Conservation (phyloP, 2,888 invertebrate species). For the Arge pagana region DNA sequence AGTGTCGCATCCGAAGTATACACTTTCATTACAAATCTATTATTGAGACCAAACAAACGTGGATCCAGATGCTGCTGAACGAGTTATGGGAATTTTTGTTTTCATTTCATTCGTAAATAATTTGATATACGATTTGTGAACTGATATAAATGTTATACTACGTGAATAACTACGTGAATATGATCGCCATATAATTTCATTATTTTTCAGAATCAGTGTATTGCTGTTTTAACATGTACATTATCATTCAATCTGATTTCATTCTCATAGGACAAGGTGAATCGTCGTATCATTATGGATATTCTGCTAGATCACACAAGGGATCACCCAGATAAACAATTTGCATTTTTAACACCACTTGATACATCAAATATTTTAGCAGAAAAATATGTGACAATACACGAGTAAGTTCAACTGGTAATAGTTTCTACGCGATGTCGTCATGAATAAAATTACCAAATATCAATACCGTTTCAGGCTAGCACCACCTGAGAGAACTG, state of each 20-base stretch:
- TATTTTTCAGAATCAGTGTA: not conserved
- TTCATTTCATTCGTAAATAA: too few species aligned
- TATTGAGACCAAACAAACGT: too few species aligned
- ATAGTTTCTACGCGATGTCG: not conserved
- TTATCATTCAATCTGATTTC: too few species aligned
- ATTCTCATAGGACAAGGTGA: slow-evolving; percentile 78
- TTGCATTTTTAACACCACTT: slow-evolving; percentile 88
- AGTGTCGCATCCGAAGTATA: too few species aligned
- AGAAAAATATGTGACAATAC: slow-evolving; percentile 63
- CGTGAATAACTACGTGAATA: not conserved
- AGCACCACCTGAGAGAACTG: slow-evolving; percentile 14
- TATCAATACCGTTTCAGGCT: not conserved
- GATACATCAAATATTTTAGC: slow-evolving; percentile 67
- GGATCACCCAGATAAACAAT: slow-evolving; percentile 72
- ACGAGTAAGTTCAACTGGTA: slow-evolving; percentile 58
- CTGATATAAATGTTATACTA: not conserved
- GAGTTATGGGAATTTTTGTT: too few species aligned
- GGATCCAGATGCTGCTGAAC: too few species aligned
- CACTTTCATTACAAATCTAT: too few species aligned
- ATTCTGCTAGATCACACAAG: slow-evolving; percentile 78
- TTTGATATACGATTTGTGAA: too few species aligned
- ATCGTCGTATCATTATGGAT: slow-evolving; percentile 78
- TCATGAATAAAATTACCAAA: not conserved
- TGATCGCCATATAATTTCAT: not conserved
- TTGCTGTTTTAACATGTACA: slow-evolving; percentile 3